Evolutionary conservation across 2,888 invertebrate species (phyloP), one percentile per base, ranked within the genome.

Genomic region (Sclerodermus sp.): DNA sequence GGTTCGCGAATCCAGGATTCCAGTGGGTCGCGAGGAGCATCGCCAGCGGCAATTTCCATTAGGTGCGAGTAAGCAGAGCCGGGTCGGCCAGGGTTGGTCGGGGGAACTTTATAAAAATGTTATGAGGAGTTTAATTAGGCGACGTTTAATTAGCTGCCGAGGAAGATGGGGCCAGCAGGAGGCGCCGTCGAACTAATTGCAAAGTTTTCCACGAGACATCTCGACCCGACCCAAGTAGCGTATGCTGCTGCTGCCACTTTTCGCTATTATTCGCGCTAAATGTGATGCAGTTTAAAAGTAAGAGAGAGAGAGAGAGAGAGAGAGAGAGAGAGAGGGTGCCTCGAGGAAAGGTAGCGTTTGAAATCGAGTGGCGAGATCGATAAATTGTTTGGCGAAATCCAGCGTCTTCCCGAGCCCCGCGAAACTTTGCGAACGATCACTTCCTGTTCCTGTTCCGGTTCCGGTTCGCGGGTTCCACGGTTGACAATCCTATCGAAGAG

Each of bases 61-160:
- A 32, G 36, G 12, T 10, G 18, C 16, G 31, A 43, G 23, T 9
- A 13, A 2, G 37, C 18, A 32, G 12, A 40, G 44, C 45, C 51
- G 40, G 43, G 45, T n/a, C 45, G 51, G 49, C 39, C 53, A 55
- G 58, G 58, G 41, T 49, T 61, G 58, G 45, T 52, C 49, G 55
- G 57, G 49, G 49, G 53, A 73, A 70, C 65, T 74, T 75, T 69
- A 65, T 62, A 72, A 74, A 75, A 76, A 75, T 73, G 70, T 76
- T 75, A 71, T 73, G 72, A 68, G 60, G 67, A 67, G 66, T 72
- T 72, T 68, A 71, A 76, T 73, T 73, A 63, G 64, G 62, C 58
- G 55, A 62, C 66, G 67, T 68, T 73, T 73, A 73, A 73, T 72
- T 70, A 69, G 58, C 64, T 49, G 45, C 45, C 51, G 47, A 55